Evolutionary conservation across 2,113 vertebrate genomes (phyloP), one percentile per base, ranked within the genome.

Genomic region (Colinus virginianus): DNA sequence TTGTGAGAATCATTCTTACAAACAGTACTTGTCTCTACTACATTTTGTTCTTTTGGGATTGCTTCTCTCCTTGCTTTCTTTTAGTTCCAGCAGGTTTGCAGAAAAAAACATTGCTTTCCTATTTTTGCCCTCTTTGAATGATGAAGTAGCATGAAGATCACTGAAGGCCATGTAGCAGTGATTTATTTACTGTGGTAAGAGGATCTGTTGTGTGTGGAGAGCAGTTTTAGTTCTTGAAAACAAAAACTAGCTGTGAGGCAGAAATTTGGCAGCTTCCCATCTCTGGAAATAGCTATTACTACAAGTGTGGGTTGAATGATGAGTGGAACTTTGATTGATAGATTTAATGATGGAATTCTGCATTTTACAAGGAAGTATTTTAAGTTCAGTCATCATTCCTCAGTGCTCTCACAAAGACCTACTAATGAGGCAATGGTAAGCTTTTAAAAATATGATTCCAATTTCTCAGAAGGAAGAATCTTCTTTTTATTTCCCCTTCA

Each of bases 301-400:
- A 59, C 7, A 22, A 78, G 51, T 1, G 2, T 76, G 64, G 46
- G 78, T 68, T 88, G 61, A 51, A 70, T 86, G 76, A 70, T 4
- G 58, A 95, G 75, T 79, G 19, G 40, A 79, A 70, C 56, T 95
- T 92, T 88, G 94, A 87, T 49, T 89, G 87, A 87, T 88, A 86
- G 86, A 77, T 64, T 78, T 87, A 94, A 80, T 88, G 72, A 86
- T 84, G 40, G 78, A 90, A 82, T 70, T 82, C 70, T 88, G 46
- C 75, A 72, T 63, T 72, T 96, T 83, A 75, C 70, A 85, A 43
- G 43, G 46, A 90, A 91, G n/a, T 87, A 55, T 91, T 95, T 94
- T 93, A 92, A 92, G 51, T 36, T 86, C 34, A 22, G 66, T 88
- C 90, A 64, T 93, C 67, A 62, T 87, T 93, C 55, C 48, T 93